Evolutionary conservation across 2,888 invertebrate species (phyloP), one percentile per base, ranked within the genome.

Genomic region (Rhogogaster chlorosoma): DNA sequence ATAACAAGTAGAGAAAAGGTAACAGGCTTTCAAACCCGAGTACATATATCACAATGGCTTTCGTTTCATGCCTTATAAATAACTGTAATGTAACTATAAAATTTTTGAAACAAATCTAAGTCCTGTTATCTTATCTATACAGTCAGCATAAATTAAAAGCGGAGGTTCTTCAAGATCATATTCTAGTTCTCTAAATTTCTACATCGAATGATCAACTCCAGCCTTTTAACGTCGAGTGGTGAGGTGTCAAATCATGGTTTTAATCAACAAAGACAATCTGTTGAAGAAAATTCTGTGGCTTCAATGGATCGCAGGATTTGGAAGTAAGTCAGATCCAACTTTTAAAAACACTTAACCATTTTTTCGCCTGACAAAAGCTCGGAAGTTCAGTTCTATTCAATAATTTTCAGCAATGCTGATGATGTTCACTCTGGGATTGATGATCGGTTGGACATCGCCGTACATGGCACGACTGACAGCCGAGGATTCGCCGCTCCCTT

Each of bases 361-460:
- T 26, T 61, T 7, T 26, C 61, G 3, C 10, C 7, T 2, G n/a
- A 2, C n/a, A 7, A 53, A 53, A n/a, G 7, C 2, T 45, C 2
- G n/a, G 7, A n/a, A 49, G 4, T 49, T n/a, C 6, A 5, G 7
- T 61, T 10, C 26, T 61, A 26, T 53, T 61, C 10, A 1, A 38
- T 61, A 18, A 38, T 61, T 77, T 15, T 9, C 80, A 92, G 92
- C 90, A 26, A 87, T 87, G 32, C 32, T 91, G 32, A 82, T 91
- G 83, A 84, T 88, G 38, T 42, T 89, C 22, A 87, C 87, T 83
- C 64, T 89, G 7, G 91, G 92, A 7, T 84, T 91, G 71, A 83
- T 86, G 22, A 38, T 87, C 26, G 92, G 91, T 10, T 92, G 91
- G 92, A 89, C 90, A 1, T 91, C 92, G 0, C 92, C 92, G 26